A percentile compares a stretch with the other conserved stretches of the same genome.
Evolutionary conservation across 2,113 vertebrate genomes (phyloP).

Genomic region (Indri indri): DNA sequence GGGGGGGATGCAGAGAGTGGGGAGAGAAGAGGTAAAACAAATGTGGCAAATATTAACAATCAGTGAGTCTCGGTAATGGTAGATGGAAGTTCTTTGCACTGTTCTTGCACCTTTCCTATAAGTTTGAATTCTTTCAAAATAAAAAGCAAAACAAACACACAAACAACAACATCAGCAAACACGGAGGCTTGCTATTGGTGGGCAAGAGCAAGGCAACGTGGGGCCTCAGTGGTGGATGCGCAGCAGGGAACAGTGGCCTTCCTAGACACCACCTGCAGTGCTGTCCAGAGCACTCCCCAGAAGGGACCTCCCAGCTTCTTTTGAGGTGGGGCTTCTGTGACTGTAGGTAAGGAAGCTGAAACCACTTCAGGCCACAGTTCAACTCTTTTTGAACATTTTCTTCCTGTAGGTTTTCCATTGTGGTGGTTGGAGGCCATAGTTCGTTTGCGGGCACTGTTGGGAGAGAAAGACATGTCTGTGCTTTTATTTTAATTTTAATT

Average conservation of each 20-base stretch:
- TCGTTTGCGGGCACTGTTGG: neutral
- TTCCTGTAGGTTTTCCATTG: constrained; percentile 49
- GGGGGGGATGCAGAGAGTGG: no score
- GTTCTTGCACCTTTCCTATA: neutral
- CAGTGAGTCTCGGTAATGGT: neutral
- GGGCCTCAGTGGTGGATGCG: neutral
- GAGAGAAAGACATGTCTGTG: neutral
- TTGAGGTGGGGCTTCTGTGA: constrained; percentile 14
- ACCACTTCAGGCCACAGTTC: constrained; percentile 41
- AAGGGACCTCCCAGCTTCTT: constrained; percentile 9
- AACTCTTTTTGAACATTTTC: constrained; percentile 36
- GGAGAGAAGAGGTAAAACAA: neutral
- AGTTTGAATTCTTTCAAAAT: neutral
- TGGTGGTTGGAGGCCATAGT: neutral
- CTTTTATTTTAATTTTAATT: neutral
- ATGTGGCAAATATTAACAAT: neutral
- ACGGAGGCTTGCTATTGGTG: neutral
- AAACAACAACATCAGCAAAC: neutral
- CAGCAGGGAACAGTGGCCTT: neutral
- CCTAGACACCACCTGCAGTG: neutral
- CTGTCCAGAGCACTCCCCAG: neutral
- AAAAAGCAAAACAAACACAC: neutral
- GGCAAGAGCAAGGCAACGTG: neutral
- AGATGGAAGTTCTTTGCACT: neutral
- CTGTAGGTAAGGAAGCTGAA: constrained; percentile 57